Evolutionary conservation across 2,888 invertebrate species (phyloP).

Genomic region (Syrista parreyssii): DNA sequence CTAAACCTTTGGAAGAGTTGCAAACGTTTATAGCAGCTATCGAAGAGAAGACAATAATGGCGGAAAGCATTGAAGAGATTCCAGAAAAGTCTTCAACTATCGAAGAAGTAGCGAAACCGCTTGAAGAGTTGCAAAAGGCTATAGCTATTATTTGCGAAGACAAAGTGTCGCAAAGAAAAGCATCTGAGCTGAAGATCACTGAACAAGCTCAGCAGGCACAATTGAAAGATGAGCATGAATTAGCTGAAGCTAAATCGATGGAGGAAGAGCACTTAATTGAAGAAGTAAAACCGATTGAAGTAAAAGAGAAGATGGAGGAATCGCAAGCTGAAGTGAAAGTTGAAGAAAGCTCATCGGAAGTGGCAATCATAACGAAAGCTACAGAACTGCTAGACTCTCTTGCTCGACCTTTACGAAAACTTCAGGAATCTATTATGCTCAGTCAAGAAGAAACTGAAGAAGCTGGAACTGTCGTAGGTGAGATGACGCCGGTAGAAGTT

Average conservation of each 20-base stretch:
- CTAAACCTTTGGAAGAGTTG: conserved; percentile 35
- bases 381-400: neutral
- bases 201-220: neutral
- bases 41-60: conserved; percentile 33
- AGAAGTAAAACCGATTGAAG: neutral
- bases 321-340: neutral
- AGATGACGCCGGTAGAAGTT: conserved; percentile 1
- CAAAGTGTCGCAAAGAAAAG: neutral
- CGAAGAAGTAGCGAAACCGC: conserved; percentile 51
- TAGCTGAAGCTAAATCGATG: neutral
- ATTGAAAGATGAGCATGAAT: neutral
- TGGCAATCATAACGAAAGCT: neutral
- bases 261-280: neutral
- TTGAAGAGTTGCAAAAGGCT: conserved; percentile 49
- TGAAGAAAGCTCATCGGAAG: neutral
- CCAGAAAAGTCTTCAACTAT: conserved; percentile 40
- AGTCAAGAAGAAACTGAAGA: conserved; percentile 4
- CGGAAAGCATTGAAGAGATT: conserved; percentile 37
- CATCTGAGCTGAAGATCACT: neutral
- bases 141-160: conserved; percentile 22
- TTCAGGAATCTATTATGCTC: conserved; percentile 3
- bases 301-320: neutral
- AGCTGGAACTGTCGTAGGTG: neutral
- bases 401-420: neutral
- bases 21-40: conserved; percentile 33